Evolutionary conservation across 1,140 invertebrate genomes (phyloP).

Genomic region (Bombus balteatus): DNA sequence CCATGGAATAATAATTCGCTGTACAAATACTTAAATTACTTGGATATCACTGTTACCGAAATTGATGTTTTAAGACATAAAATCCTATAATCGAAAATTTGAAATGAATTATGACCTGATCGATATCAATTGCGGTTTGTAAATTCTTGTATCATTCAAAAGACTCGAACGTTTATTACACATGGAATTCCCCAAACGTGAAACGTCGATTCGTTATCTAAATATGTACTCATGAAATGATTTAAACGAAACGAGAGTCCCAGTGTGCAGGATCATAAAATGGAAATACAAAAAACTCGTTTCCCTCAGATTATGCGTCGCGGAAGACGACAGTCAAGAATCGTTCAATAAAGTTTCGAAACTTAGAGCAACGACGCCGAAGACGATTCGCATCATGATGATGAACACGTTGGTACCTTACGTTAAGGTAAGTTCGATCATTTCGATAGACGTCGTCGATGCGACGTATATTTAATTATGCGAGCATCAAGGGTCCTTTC

Average conservation of each 20-base stretch:
- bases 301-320: constrained; percentile 32
- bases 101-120: too few relatives aligned
- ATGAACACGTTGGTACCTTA: constrained; percentile 57
- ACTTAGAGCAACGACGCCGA: neutral
- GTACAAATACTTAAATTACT: neutral
- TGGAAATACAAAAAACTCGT: neutral
- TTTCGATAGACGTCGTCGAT: neutral
- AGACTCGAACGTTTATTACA: too few relatives aligned
- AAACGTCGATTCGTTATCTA: neutral
- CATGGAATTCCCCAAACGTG: too few relatives aligned
- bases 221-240: neutral
- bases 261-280: neutral
- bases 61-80: neutral
- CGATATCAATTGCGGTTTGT: too few relatives aligned
- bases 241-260: neutral
- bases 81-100: neutral
- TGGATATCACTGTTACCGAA: neutral
- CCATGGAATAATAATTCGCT: neutral
- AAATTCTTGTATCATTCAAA: too few relatives aligned
- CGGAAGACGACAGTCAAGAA: neutral
- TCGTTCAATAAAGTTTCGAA: neutral
- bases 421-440: constrained; percentile 53
- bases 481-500: constrained; percentile 7
- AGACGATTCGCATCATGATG: constrained; percentile 19
- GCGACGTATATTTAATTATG: constrained; percentile 36